Base-by-base conservation (phyloP, 2,797 vertebrate genomes). In the Acipenser transmontanus region DNA sequence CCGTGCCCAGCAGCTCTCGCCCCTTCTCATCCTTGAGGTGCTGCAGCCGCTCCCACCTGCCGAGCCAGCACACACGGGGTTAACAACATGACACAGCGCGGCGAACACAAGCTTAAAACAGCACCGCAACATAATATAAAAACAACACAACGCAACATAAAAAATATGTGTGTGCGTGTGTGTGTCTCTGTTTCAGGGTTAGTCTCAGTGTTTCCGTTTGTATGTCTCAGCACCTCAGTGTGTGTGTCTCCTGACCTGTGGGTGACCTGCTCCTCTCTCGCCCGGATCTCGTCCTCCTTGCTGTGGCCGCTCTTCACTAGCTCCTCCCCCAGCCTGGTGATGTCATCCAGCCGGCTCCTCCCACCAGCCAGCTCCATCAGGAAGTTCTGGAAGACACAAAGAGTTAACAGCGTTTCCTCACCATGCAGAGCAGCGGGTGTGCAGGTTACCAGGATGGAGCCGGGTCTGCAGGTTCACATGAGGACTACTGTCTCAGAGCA, bases 11-110 rank as follows among this genome's bases (percentile, higher is more conserved):
- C 71, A 97, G 80, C 76, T 92, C 87, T 0, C 77, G 81, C 6
- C 86, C 92, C 47, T 89, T 94, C 68, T 94, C 85, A 9, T 93
- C 91, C 79, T 93, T 96, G 74, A 93, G 80, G 49, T 47, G 70
- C 81, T 93, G 91, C 77, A 96, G 85, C 17, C 34, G 34, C 47
- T 87, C 77, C 95, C 94, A 96, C 76, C 95, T 97, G 74, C 52
- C 13, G 59, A 54, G 7, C 49, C 47, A 47, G 34, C 8, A 52
- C 7, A 64, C 62, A 5, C 8, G 3, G 5, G 49, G 49, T 48
- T 12, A 49, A 62, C 20, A 48, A 7, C 9, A 51, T 12, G 5
- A n/a, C 54, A 12, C 51, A 52, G 51, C 1, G 2, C 8, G 8
- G 51, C 51, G 1, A 34, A 34, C 0, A 34, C 34, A 34, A 34